Conservation (phyloP, 2,113 vertebrate species). For the Reinhardtius hippoglossoides region DNA sequence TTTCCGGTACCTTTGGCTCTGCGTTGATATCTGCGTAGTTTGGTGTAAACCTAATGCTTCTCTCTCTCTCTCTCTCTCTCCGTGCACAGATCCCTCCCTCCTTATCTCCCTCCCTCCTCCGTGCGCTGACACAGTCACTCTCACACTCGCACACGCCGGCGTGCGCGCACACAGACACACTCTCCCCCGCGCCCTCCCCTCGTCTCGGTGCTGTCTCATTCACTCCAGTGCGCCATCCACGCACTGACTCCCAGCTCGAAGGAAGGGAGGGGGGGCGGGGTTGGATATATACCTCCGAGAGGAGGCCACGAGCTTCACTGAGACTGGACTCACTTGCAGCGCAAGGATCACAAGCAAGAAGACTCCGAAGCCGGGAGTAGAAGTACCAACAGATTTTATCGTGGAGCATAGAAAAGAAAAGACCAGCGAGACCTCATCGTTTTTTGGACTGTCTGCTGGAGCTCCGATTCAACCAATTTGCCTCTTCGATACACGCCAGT, state of each 20-base stretch:
- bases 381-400: slow-evolving; percentile 84
- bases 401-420: slow-evolving; percentile 69
- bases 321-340: slow-evolving; percentile 84
- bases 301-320: slow-evolving; percentile 81
- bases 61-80: slow-evolving; percentile 55
- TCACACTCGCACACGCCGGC: slow-evolving; percentile 25
- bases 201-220: slow-evolving; percentile 80
- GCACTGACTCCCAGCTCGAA: slow-evolving; percentile 74
- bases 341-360: slow-evolving; percentile 84
- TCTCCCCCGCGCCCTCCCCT: slow-evolving; percentile 3
- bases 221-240: slow-evolving; percentile 78
- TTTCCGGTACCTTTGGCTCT: slow-evolving; percentile 82
- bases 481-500: slow-evolving; percentile 69
- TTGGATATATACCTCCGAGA: slow-evolving; percentile 76
- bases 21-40: slow-evolving; percentile 83
- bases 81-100: slow-evolving; percentile 28
- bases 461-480: slow-evolving; percentile 72
- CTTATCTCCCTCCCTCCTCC: slow-evolving; percentile 52
- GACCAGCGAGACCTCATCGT: slow-evolving; percentile 45
- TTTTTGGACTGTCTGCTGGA: slow-evolving; percentile 76
- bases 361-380: slow-evolving; percentile 89
- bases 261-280: slow-evolving; percentile 73
- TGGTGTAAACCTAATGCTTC: slow-evolving; percentile 54
- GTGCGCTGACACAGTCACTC: slow-evolving; percentile 57
- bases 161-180: background rate